These are phyloP conservation scores for Rhinolophus sinicus DNA, from an alignment of 2,113 vertebrate species.

Conservation along the genomic window DNA sequence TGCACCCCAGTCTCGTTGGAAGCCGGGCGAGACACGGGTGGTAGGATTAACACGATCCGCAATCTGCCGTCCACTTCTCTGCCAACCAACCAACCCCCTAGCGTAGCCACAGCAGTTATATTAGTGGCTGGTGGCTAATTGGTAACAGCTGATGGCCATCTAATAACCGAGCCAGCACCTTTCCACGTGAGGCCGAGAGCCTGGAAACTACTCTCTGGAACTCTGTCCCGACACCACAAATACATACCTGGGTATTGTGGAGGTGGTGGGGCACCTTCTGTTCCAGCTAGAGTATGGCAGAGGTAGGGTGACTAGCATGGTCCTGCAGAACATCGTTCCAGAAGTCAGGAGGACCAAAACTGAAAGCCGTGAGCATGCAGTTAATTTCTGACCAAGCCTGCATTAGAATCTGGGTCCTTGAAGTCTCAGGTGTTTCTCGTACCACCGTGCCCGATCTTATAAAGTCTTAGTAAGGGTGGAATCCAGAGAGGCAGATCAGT, in stretches of 20 bases:
- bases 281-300: not conserved
- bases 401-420: not conserved
- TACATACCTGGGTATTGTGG: not conserved
- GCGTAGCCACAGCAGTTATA: too few relatives aligned
- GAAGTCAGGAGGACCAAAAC: not conserved
- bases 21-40: too few relatives aligned
- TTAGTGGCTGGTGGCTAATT: too few relatives aligned
- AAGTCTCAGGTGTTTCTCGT: not conserved
- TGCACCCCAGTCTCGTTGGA: too few relatives aligned
- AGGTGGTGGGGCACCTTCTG: not conserved
- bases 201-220: too few relatives aligned
- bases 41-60: too few relatives aligned
- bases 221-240: not conserved
- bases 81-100: too few relatives aligned
- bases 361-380: not conserved
- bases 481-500: not conserved
- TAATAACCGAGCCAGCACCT: too few relatives aligned
- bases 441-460: not conserved
- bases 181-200: too few relatives aligned
- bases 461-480: not conserved
- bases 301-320: not conserved
- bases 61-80: too few relatives aligned
- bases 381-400: not conserved
- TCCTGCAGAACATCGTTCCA: not conserved
- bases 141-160: too few relatives aligned